phyloP scores from a whole-genome alignment of 2,113 vertebrate genomes.

The Phalacrocorax brasilianus region DNA sequence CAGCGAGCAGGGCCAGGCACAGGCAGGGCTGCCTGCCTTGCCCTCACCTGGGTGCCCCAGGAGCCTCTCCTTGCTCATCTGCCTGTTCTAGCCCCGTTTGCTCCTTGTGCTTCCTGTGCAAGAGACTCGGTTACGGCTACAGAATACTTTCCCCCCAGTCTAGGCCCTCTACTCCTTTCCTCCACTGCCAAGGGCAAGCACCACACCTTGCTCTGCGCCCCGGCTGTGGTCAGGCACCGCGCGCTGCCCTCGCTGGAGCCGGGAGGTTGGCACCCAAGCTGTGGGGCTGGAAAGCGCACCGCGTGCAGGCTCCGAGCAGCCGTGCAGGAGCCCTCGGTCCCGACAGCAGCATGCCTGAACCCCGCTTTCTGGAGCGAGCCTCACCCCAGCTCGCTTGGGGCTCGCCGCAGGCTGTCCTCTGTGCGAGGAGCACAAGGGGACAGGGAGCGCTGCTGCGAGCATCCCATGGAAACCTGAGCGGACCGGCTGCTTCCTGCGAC shows the following conservation, averaged over 20 bases:
- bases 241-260: background rate
- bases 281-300: background rate
- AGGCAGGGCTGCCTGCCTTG: background rate
- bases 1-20: accelerated
- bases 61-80: background rate
- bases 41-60: background rate
- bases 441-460: background rate
- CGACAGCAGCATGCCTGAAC: accelerated
- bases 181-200: background rate
- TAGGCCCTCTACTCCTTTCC: background rate
- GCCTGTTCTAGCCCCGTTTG: background rate
- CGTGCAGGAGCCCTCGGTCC: background rate
- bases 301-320: background rate
- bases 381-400: background rate
- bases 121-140: background rate
- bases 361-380: background rate
- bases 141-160: accelerated
- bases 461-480: accelerated
- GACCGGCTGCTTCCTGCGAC: accelerated
- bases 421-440: background rate
- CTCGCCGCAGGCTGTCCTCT: background rate
- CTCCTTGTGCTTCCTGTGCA: accelerated
- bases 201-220: accelerated
- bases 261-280: background rate
- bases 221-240: background rate